phyloP scores from a whole-genome alignment of 2,113 vertebrate species.

The Alaudala cheleensis region DNA sequence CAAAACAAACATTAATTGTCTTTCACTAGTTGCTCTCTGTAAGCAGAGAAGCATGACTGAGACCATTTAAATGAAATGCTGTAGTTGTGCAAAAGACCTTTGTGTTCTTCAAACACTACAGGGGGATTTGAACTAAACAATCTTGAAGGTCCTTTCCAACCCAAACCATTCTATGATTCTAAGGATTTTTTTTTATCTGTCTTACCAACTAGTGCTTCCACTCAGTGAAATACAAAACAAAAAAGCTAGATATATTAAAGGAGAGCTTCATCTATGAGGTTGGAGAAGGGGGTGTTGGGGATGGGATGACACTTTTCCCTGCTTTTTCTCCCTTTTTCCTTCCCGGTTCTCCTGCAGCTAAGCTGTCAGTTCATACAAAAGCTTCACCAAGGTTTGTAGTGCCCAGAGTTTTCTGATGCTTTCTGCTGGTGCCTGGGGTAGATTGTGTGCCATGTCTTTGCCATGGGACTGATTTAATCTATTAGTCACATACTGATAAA shows the following conservation, averaged over 20 bases:
- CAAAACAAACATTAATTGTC: not conserved
- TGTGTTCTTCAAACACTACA: not conserved
- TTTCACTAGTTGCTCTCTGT: not conserved
- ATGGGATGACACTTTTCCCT: not conserved
- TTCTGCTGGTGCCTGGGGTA: not conserved
- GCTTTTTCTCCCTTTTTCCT: not conserved
- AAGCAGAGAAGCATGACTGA: not conserved
- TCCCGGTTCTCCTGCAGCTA: not conserved
- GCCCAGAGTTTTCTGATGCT: not conserved
- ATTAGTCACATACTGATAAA: not conserved
- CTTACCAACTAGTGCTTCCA: not conserved
- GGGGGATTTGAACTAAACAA: not conserved
- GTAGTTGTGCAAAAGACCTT: not conserved
- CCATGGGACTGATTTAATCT: rapidly evolving
- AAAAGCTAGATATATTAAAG: not conserved
- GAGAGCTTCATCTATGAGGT: not conserved
- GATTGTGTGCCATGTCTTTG: not conserved
- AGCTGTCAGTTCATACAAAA: not conserved
- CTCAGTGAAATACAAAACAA: not conserved
- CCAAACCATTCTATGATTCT: not conserved
- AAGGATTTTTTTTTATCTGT: not conserved
- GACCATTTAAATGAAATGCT: not conserved
- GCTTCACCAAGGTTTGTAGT: not conserved
- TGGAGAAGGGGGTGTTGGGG: rapidly evolving
- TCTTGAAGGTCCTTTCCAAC: not conserved